Conservation (phyloP, 1,140 invertebrate species). For the Liolophura sinensis region DNA sequence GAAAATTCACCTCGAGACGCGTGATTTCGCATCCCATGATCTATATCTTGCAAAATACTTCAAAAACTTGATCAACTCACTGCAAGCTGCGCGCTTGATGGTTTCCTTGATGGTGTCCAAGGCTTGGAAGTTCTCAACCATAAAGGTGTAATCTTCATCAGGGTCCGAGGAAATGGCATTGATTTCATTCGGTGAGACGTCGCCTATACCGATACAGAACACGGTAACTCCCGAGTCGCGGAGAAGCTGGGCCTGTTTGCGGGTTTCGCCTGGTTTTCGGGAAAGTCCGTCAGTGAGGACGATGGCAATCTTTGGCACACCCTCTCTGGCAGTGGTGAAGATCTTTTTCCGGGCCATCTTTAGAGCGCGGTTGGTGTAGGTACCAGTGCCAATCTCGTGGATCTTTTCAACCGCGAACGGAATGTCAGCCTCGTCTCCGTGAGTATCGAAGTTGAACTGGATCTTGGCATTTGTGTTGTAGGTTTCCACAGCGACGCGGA, state of each 20-base stretch:
- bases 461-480: conserved; percentile 35
- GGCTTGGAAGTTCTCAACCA: conserved; percentile 34
- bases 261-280: conserved; percentile 17
- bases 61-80: no score
- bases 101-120: conserved; percentile 32
- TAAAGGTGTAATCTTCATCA: conserved; percentile 14
- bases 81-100: no score
- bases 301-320: conserved; percentile 45
- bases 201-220: conserved; percentile 17
- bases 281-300: conserved; percentile 53
- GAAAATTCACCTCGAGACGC: no score
- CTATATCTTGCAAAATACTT: no score
- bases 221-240: conserved; percentile 8
- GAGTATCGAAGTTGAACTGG: conserved; percentile 50
- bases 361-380: conserved; percentile 37
- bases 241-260: not conserved
- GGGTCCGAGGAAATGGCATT: conserved; percentile 11
- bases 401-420: conserved; percentile 33
- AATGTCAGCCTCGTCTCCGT: conserved; percentile 28
- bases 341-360: conserved; percentile 26
- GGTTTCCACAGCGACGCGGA: conserved; percentile 32
- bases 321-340: conserved; percentile 26
- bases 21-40: no score
- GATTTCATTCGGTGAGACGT: conserved; percentile 2
- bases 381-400: conserved; percentile 25